These are phyloP conservation scores for Galagoides demidoff DNA, from an alignment of 2,797 vertebrate species.

Conservation along the genomic window DNA sequence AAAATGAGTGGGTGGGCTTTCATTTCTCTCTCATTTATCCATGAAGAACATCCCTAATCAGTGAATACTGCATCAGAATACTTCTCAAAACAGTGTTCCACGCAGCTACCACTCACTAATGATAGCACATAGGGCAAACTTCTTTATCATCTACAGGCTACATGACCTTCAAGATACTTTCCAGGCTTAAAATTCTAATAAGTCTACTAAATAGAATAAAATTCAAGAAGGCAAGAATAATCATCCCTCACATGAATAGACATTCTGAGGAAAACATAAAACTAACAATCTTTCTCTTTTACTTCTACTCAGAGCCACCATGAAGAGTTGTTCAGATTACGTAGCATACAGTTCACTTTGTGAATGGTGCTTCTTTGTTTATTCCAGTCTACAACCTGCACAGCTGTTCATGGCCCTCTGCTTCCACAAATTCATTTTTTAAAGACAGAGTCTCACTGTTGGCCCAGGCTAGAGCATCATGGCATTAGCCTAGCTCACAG, in stretches of 20 bases:
- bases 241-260: slow-evolving; percentile 17
- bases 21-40: not conserved
- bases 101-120: not conserved
- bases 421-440: slow-evolving; percentile 6
- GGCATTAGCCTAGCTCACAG: too few species aligned
- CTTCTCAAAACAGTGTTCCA: not conserved
- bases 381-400: not conserved
- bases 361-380: not conserved
- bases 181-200: slow-evolving; percentile 29
- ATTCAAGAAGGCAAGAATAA: not conserved
- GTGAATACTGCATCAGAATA: not conserved
- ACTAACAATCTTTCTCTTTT: not conserved
- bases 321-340: not conserved
- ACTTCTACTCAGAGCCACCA: not conserved
- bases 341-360: not conserved
- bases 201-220: slow-evolving; percentile 35
- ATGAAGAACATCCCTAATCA: not conserved
- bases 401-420: not conserved
- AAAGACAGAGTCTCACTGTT: too few species aligned
- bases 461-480: too few species aligned
- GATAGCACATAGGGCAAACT: not conserved
- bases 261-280: not conserved
- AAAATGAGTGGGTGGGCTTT: not conserved
- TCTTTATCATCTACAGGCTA: not conserved
- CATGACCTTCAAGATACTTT: not conserved